A percentile compares a stretch with the other conserved stretches of the same genome.
Evolutionary conservation across 1,140 invertebrate genomes (phyloP).

Genomic region (Ylistrum balloti): DNA sequence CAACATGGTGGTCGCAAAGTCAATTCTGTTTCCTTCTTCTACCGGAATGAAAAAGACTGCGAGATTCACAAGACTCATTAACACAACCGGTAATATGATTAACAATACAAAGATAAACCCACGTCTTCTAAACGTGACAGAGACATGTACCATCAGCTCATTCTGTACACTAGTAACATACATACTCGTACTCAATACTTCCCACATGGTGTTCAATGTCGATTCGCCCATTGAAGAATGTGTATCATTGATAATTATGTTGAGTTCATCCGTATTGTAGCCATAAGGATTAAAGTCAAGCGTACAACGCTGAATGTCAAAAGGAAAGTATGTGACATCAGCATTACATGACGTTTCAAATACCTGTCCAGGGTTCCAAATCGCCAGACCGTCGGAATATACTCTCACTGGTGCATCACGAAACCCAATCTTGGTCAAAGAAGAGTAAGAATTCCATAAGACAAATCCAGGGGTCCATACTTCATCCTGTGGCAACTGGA

Average conservation of each 20-base stretch:
- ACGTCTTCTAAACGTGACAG: background rate
- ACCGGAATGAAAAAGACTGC: constrained; percentile 43
- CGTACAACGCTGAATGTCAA: constrained; percentile 45
- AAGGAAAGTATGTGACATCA: constrained; percentile 53
- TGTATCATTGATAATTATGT: background rate
- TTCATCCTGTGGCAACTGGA: background rate
- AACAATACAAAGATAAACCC: background rate
- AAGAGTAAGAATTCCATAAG: constrained; percentile 42
- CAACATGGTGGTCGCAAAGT: constrained; percentile 44
- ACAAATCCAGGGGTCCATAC: constrained; percentile 54
- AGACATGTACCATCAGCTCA: background rate
- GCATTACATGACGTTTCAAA: constrained; percentile 41
- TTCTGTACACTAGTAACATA: background rate
- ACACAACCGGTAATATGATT: background rate
- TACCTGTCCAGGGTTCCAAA: constrained; percentile 48
- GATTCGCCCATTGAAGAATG: background rate
- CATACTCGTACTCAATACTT: background rate
- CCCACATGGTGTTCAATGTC: constrained; percentile 41
- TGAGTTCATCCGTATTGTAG: constrained; percentile 2
- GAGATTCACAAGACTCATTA: background rate
- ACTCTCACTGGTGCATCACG: background rate
- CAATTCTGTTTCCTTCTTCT: constrained; percentile 47
- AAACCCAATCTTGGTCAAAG: constrained; percentile 46
- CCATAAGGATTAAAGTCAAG: constrained; percentile 18
- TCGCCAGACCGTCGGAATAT: background rate